These are phyloP conservation scores for Halichoeres trimaculatus DNA, from an alignment of 2,113 vertebrate species.

Conservation along the genomic window DNA sequence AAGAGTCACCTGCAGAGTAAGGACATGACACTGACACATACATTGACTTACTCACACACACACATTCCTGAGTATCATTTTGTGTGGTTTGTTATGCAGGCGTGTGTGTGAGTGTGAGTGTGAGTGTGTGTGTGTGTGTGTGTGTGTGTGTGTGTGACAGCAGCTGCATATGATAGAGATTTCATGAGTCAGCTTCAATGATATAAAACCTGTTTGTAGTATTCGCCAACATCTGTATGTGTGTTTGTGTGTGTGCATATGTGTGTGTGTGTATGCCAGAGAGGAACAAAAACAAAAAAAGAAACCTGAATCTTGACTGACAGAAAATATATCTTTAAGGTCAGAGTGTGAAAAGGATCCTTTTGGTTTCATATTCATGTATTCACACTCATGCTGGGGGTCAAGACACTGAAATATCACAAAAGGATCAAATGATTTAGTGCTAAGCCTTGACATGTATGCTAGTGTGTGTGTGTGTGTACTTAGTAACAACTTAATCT, in stretches of 20 bases:
- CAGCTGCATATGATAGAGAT: neutral
- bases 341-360: slow-evolving; percentile 33
- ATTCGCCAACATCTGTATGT: neutral
- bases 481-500: neutral
- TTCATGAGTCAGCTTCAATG: slow-evolving; percentile 17
- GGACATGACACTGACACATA: neutral
- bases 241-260: slow-evolving; percentile 12
- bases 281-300: neutral
- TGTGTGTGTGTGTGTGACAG: neutral
- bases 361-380: slow-evolving; percentile 27
- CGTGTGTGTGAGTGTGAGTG: too few relatives aligned
- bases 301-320: slow-evolving; percentile 37
- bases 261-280: neutral
- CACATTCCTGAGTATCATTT: neutral
- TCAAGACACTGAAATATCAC: neutral
- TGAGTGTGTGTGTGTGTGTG: neutral
- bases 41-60: neutral
- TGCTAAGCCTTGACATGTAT: neutral
- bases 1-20: slow-evolving; percentile 16
- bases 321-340: slow-evolving; percentile 18
- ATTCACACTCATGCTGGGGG: slow-evolving; percentile 4
- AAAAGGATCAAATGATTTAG: neutral
- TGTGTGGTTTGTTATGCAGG: too few relatives aligned
- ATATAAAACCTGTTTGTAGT: slow-evolving; percentile 36
- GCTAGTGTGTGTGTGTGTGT: neutral